Evolutionary conservation across 1,140 invertebrate species (phyloP), one percentile per base, ranked within the genome.

Genomic region (Galleria mellonella): DNA sequence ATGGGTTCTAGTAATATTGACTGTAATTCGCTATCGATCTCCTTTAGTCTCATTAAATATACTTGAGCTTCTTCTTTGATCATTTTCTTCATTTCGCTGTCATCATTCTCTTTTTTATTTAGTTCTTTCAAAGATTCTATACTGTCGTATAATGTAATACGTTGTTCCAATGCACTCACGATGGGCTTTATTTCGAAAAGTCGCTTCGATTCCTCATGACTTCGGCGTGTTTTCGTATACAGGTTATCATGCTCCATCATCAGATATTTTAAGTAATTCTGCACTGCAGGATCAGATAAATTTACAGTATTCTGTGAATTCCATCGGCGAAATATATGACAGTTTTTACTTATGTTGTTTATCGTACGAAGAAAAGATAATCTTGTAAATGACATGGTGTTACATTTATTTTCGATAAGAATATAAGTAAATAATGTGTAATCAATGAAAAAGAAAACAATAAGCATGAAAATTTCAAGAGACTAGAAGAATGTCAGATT

Each of bases 21-120:
- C 39, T 74, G 62, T 32, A 85, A 45, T 12, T 83, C 82, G 13
- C 40, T 28, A 33, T 85, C 82, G 13, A 83, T 61, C 55, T 83
- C 72, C 27, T 69, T 83, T 2, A 85, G 37, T 7, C 68, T 62
- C 38, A 51, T 57, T 14, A 85, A 51, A 44, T 85, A 85, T 43
- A 85, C 72, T 43, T 70, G 45, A n/a, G 82, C 82, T 47, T 85
- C 82, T 43, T 83, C 75, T 62, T 76, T 83, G 13, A 85, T 79
- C 72, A 83, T 76, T 43, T 70, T 54, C 31, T 76, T 77, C 53
- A 85, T 74, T 52, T 79, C 78, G 14, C 60, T 55, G 43, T 85
- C 82, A 7, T 79, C 50, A 5, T 46, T 47, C 11, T 79, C 78
- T 15, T 68, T 69, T 55, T 79, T 85, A 35, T 73, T 83, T 0